phyloP scores from a whole-genome alignment of 1,140 invertebrate genomes.

The Anastatus disparis region DNA sequence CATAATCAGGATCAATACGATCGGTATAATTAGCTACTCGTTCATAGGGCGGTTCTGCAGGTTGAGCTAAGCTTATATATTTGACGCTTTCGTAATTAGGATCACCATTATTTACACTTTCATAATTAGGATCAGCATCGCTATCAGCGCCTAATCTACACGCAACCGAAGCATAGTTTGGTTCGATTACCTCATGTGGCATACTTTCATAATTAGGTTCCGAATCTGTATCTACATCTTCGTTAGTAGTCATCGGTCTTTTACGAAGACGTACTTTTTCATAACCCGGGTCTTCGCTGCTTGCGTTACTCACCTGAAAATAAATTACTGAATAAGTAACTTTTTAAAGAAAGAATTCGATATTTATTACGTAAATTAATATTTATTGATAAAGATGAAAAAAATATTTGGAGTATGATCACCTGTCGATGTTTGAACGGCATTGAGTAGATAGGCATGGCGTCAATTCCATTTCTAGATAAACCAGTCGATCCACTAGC shows the following conservation, averaged over 20 bases:
- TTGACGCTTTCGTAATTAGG: slow-evolving; percentile 68
- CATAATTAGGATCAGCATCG: slow-evolving; percentile 79
- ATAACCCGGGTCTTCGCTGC: slow-evolving; percentile 62
- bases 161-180: slow-evolving; percentile 68
- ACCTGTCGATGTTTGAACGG: slow-evolving; percentile 61
- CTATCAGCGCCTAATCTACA: slow-evolving; percentile 72
- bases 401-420: not conserved
- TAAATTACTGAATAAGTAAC: not conserved
- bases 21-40: slow-evolving; percentile 56
- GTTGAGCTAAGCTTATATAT: slow-evolving; percentile 55
- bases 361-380: not conserved
- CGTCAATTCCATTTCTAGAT: slow-evolving; percentile 58
- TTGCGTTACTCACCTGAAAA: slow-evolving; percentile 55
- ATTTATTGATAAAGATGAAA: not conserved
- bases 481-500: slow-evolving; percentile 51
- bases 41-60: slow-evolving; percentile 63
- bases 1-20: slow-evolving; percentile 52
- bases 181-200: slow-evolving; percentile 66
- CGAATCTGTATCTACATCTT: slow-evolving; percentile 63
- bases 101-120: slow-evolving; percentile 70
- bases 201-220: slow-evolving; percentile 78
- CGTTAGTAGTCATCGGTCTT: slow-evolving; percentile 48
- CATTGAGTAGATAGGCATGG: slow-evolving; percentile 51
- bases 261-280: slow-evolving; percentile 58
- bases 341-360: not conserved